Base-by-base conservation (phyloP, 2,888 invertebrate species). In the Strigamia transsilvanica region DNA sequence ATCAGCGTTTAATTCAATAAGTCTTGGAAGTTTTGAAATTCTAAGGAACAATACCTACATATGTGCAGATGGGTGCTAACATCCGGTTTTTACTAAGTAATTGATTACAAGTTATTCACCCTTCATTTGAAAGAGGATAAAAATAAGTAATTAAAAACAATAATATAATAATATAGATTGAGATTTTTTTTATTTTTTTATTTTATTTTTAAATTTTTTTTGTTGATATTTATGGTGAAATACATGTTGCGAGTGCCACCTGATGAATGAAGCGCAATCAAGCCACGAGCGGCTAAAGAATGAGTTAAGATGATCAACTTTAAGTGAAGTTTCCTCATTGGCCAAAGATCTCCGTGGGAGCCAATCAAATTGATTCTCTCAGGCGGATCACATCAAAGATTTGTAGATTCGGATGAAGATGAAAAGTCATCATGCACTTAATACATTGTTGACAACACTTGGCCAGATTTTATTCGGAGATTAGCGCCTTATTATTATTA, bases 251-350 rank as follows among this genome's bases (percentile, higher is more conserved):
- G 61, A 23, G 61, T 61, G 73, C 73, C 73, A 73, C 73, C 73
- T 73, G 73, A 73, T 73, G 32, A 73, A 32, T 32, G 73, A 73
- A 23, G 73, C 32, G 73, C 23, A 73, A 73, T 73, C 23, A 73
- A 73, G 73, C 23, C 12, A 73, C 38, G 10, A 73, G 32, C 73
- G 27, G 73, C 73, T 27, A n/a, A 73, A 73, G 73, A 73, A 73
- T 32, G 73, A 73, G 73, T 32, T 32, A 73, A 73, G 73, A 73
- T 73, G 73, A 73, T 73, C 73, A 73, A 73, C 73, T 73, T 73
- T 73, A 73, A 73, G 73, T 73, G 73, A 73, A 73, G 73, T 73
- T 73, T 73, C 73, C 73, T 73, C 73, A 73, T 73, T 73, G 73
- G 73, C 73, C 73, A 73, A 73, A 73, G 73, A 73, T 73, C 73